Conservation (phyloP, 2,797 vertebrate species). For the Parauchenoglanis punctatus region DNA sequence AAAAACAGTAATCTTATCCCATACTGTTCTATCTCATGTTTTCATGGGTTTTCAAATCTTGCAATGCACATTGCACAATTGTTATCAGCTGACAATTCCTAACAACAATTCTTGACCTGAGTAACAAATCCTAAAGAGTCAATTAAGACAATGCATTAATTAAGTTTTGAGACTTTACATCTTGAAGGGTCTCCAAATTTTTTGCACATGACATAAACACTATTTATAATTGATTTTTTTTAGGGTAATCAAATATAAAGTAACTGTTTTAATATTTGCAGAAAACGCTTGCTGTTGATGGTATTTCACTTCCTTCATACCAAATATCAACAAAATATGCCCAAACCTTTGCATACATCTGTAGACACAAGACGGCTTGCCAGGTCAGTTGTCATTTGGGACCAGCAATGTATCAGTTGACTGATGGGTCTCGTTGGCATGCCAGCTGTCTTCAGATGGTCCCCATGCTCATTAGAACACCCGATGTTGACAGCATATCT, state of each 20-base stretch:
- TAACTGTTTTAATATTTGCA: background rate
- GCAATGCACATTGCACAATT: background rate
- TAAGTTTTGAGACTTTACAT: background rate
- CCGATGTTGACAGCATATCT: background rate
- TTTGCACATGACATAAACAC: background rate
- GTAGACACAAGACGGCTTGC: background rate
- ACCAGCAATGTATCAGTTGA: constrained; percentile 2
- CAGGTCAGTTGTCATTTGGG: constrained; percentile 1
- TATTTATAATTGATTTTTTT: background rate
- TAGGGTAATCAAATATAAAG: background rate
- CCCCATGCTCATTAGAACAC: constrained; percentile 19
- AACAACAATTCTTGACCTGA: background rate
- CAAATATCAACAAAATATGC: constrained; percentile 1
- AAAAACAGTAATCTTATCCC: too few species aligned
- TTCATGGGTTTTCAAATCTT: background rate
- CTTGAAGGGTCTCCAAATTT: background rate
- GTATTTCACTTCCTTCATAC: background rate
- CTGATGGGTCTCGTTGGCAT: constrained; percentile 11
- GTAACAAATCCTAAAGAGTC: background rate
- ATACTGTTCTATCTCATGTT: background rate
- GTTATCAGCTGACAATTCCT: background rate
- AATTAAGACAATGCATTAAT: background rate
- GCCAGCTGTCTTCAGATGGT: background rate
- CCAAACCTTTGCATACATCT: background rate
- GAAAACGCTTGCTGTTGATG: background rate